These are phyloP conservation scores for Chionoecetes opilio DNA, from an alignment of 1,140 invertebrate species.

Conservation along the genomic window DNA sequence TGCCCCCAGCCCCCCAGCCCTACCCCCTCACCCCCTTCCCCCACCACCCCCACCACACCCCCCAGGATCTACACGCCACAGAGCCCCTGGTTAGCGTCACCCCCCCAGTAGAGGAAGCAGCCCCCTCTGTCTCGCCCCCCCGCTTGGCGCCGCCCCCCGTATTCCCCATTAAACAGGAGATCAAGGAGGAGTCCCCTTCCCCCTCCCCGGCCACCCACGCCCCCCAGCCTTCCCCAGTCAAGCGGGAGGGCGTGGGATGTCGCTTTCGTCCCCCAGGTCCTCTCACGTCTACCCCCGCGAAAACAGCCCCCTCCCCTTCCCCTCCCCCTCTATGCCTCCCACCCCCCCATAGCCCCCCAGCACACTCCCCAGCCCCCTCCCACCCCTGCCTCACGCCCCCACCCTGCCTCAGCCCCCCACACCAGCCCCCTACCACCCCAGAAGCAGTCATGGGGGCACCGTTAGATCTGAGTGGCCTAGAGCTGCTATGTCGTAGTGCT, in stretches of 20 bases:
- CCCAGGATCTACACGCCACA: conserved; percentile 1
- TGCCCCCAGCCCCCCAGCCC: conserved; percentile 58
- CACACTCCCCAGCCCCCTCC: background rate
- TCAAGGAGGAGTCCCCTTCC: conserved; percentile 58
- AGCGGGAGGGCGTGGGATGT: conserved; percentile 34
- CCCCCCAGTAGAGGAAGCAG: background rate
- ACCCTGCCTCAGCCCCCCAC: background rate
- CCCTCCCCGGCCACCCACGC: background rate
- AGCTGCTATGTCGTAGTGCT: conserved; percentile 92
- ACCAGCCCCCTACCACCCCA: background rate
- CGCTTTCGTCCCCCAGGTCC: background rate
- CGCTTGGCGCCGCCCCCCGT: background rate
- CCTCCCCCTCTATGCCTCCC: background rate
- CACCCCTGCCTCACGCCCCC: background rate
- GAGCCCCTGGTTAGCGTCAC: background rate
- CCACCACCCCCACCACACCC: background rate
- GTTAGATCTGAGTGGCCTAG: conserved; percentile 90
- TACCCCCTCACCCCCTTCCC: background rate
- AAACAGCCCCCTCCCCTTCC: background rate
- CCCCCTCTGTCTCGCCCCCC: background rate
- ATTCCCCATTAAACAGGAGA: conserved; percentile 64
- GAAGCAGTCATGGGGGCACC: background rate
- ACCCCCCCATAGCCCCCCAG: background rate
- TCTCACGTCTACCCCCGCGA: conserved; percentile 10
- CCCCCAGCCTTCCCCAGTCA: conserved; percentile 38